Base-by-base conservation (phyloP, 2,888 invertebrate species). In the Pammene aurita region DNA sequence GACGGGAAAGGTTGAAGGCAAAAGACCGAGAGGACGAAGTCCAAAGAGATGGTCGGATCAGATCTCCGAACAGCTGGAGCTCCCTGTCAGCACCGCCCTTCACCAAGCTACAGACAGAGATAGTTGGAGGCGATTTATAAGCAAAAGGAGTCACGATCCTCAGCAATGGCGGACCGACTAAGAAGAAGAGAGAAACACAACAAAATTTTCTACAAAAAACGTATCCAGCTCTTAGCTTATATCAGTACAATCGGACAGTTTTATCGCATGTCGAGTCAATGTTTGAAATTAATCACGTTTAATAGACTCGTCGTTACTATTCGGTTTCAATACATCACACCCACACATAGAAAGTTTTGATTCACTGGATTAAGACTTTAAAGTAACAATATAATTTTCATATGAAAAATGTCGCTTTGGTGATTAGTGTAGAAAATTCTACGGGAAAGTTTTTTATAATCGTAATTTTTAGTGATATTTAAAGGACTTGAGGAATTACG, bases 231-330 rank as follows among this genome's bases (percentile, higher is more conserved):
- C 57, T 62, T 65, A 44, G 50, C 41, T 66, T 72, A 57, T 62
- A 41, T 65, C 54, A 57, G 58, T 68, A 61, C 55, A 70, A 65
- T 70, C 70, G 44, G 26, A 57, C 18, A 57, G 57, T 66, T 58
- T 62, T 56, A 66, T 71, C 66, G 57, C 46, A 63, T 62, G 58
- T 66, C 65, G 48, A 71, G 62, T 54, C 66, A 57, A 64, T 71
- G 72, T 73, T 67, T 67, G 69, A 44, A 73, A 79, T 78, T 77
- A 78, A 78, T 80, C 79, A 78, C 64, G 56, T 72, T 50, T 78
- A 79, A 79, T 80, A 78, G 76, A 78, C 73, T 75, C 75, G 72
- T 80, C 77, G 56, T 67, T 68, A 70, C 68, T 65, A 69, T 71
- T 71, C 66, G 26, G 61, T 61, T 64, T 66, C 65, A 70, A 74